Percentiles rank a stretch among this genome's conserved stretches.
Evolutionary conservation across 2,797 vertebrate genomes (phyloP).

Genomic region (Danio choprae): DNA sequence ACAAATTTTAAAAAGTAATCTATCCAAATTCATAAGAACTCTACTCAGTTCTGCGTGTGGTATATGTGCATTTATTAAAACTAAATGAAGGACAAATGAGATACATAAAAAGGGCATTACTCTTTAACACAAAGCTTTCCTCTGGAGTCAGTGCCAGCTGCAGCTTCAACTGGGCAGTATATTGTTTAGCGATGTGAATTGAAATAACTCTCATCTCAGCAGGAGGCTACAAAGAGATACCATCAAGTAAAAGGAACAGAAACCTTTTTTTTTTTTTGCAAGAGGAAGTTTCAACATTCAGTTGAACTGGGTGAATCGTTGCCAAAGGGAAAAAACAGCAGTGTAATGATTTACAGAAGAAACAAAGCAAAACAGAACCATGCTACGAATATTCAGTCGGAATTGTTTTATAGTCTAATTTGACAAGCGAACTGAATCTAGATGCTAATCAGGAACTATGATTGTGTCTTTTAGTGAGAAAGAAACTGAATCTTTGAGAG

Average conservation of each 20-base stretch:
- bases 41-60: background rate
- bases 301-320: conserved; percentile 50
- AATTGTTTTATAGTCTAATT: background rate
- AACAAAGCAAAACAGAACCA: conserved; percentile 41
- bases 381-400: background rate
- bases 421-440: background rate
- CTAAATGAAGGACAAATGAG: conserved; percentile 47
- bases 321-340: conserved; percentile 67
- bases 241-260: conserved; percentile 50
- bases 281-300: conserved; percentile 56
- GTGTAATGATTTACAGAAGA: conserved; percentile 61
- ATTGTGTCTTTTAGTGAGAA: conserved; percentile 61
- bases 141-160: background rate
- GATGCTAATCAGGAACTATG: background rate
- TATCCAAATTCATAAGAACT: too few species aligned
- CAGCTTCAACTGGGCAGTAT: background rate
- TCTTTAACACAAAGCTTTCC: background rate
- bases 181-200: conserved; percentile 23
- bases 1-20: too few species aligned
- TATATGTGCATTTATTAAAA: background rate
- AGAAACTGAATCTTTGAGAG: conserved; percentile 55
- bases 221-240: conserved; percentile 29
- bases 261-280: conserved; percentile 50
- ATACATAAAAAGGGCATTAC: background rate
- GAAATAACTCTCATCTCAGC: conserved; percentile 45